phyloP scores from a whole-genome alignment of 2,113 vertebrate genomes.

The Sceloporus tristichus region DNA sequence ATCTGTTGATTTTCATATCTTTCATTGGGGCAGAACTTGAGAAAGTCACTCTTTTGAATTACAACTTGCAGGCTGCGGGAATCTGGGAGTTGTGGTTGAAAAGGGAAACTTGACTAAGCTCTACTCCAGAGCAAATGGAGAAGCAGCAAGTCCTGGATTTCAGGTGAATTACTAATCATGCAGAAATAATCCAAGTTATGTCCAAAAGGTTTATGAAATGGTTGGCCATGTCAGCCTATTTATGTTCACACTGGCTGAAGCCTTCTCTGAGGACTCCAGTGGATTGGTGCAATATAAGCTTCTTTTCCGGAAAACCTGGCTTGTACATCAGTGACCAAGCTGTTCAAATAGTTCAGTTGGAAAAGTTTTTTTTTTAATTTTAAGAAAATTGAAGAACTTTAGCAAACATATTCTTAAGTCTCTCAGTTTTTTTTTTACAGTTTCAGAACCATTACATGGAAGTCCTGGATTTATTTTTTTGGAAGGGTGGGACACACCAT shows the following conservation, averaged over 20 bases:
- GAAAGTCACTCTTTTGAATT: too few species aligned
- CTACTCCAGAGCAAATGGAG: background rate
- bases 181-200: conserved; percentile 15
- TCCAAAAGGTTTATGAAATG: conserved; percentile 53
- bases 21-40: too few species aligned
- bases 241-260: background rate
- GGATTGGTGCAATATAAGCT: conserved; percentile 32
- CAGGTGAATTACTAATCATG: background rate
- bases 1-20: background rate
- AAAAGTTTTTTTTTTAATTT: conserved; percentile 28
- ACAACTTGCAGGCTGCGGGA: too few species aligned
- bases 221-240: background rate
- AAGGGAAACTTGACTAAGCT: background rate
- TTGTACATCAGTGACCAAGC: conserved; percentile 57
- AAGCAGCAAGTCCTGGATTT: background rate
- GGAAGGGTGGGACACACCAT: background rate
- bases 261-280: conserved; percentile 6
- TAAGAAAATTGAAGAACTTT: conserved; percentile 5
- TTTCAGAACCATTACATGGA: conserved; percentile 22
- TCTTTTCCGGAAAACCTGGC: conserved; percentile 54
- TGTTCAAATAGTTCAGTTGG: conserved; percentile 49
- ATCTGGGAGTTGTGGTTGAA: too few species aligned
- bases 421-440: conserved; percentile 35
- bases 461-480: background rate
- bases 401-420: conserved; percentile 52